Conservation (phyloP, 2,113 vertebrate genomes). For the Chitala chitala region DNA sequence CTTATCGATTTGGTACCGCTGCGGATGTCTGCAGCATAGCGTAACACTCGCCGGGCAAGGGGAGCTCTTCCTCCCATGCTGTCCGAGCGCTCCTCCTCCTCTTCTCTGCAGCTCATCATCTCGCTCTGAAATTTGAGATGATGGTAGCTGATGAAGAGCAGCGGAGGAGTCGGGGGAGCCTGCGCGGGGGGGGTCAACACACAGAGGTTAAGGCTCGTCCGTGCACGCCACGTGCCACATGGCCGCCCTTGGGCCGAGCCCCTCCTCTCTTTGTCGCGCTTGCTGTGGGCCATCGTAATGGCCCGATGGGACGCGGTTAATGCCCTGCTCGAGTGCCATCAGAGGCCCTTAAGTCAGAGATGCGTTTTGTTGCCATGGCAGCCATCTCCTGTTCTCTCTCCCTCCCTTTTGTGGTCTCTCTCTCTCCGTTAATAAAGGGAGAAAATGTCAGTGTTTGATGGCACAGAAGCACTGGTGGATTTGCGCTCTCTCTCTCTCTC, state of each 20-base stretch:
- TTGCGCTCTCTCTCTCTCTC: not conserved
- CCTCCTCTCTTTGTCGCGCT: not conserved
- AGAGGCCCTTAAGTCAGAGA: slow-evolving; percentile 15
- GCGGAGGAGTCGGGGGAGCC: no score
- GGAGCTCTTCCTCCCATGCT: not conserved
- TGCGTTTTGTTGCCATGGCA: slow-evolving; percentile 27
- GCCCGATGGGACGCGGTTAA: slow-evolving; percentile 12
- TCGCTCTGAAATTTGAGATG: no score
- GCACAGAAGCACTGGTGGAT: not conserved
- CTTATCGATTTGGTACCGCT: not conserved
- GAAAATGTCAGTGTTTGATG: slow-evolving; percentile 15
- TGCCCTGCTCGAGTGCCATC: slow-evolving; percentile 22
- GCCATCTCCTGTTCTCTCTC: not conserved
- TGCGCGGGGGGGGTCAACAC: no score
- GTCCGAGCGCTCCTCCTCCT: not conserved
- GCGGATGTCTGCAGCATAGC: not conserved
- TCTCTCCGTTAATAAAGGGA: not conserved
- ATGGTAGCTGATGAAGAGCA: no score
- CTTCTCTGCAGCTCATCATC: not conserved
- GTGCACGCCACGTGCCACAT: no score
- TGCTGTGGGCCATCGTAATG: not conserved
- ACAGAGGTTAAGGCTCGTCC: no score
- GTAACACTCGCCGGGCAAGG: not conserved
- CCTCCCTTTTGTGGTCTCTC: not conserved
- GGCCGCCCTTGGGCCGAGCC: not conserved